phyloP scores from a whole-genome alignment of 1,140 invertebrate species.

The Metaphire vulgaris region DNA sequence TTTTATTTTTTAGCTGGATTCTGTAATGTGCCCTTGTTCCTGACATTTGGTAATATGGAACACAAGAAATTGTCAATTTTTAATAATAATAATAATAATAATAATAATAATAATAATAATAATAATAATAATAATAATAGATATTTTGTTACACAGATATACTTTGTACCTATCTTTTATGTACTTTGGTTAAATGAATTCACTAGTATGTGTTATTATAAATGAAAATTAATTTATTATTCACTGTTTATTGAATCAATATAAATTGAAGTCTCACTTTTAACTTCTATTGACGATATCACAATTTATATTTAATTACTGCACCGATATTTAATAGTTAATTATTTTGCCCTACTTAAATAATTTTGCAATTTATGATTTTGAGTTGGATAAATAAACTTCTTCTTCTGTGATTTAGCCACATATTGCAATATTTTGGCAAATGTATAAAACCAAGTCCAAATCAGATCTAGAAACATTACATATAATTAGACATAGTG shows the following conservation, averaged over 20 bases:
- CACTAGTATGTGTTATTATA: neutral
- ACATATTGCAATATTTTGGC: neutral
- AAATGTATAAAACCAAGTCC: neutral
- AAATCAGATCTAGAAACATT: neutral
- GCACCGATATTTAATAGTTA: no score
- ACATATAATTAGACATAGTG: neutral
- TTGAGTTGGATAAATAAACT: neutral
- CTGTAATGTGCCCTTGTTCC: no score
- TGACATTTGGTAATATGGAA: no score
- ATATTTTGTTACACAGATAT: neutral
- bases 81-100: conserved; percentile 10
- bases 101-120: conserved; percentile 8
- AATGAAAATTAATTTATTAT: conserved; percentile 2
- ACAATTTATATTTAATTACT: no score
- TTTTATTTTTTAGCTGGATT: no score
- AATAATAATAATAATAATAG: neutral
- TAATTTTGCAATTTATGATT: neutral
- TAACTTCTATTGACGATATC: no score
- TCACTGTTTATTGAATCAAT: neutral
- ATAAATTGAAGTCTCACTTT: no score
- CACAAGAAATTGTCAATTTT: neutral
- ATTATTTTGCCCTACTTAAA: neutral
- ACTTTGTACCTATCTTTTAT: no score
- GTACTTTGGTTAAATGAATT: conserved; percentile 1
- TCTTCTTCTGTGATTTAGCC: neutral